Conservation (phyloP, 2,113 vertebrate genomes). For the Enhydra lutris region DNA sequence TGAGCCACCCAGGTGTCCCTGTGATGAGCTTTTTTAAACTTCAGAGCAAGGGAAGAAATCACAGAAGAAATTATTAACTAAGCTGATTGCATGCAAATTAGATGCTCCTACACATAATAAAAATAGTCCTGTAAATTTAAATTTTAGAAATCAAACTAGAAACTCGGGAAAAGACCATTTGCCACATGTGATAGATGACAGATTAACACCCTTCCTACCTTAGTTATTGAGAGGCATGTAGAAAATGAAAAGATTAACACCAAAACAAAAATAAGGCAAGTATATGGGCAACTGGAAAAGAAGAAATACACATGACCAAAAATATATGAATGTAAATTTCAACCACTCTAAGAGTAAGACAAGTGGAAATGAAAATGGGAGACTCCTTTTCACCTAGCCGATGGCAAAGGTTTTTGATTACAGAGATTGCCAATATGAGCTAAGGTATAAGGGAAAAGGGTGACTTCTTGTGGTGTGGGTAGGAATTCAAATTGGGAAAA, state of each 20-base stretch:
- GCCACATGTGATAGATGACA: not conserved
- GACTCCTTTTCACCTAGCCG: not conserved
- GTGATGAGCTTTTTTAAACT: not conserved
- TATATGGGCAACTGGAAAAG: not conserved
- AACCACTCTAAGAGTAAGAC: not conserved
- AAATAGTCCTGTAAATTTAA: not conserved
- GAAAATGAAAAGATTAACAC: slow-evolving; percentile 3
- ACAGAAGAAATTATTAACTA: not conserved
- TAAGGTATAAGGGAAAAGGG: not conserved
- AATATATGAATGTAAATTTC: not conserved
- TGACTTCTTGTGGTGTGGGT: not conserved
- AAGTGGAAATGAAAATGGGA: not conserved
- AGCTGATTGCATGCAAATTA: not conserved
- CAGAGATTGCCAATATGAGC: not conserved
- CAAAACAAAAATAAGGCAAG: not conserved
- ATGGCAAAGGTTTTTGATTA: not conserved
- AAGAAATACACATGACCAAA: not conserved
- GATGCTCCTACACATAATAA: not conserved
- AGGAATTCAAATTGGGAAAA: not conserved
- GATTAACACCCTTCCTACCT: not conserved
- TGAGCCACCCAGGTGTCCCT: no score
- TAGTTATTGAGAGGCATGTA: not conserved
- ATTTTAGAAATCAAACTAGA: not conserved
- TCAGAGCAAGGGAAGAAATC: not conserved
- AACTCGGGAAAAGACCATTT: not conserved